Base-by-base conservation (phyloP, 2,113 vertebrate genomes). In the Chloebia gouldiae region DNA sequence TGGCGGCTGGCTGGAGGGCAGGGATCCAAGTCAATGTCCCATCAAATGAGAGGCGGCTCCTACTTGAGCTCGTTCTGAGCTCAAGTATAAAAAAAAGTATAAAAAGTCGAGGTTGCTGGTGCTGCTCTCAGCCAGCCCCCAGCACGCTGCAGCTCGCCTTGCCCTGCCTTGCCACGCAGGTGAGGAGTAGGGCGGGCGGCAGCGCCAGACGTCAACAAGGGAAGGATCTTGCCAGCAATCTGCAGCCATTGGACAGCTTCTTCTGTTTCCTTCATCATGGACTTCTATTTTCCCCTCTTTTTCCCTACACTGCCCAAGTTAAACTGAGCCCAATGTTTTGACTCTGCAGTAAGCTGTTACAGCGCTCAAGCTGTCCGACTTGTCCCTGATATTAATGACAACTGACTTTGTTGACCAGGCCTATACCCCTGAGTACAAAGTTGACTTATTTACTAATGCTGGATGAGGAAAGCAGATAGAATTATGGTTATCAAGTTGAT, bases 101-200 rank as follows among this genome's bases (percentile, higher is more conserved):
- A n/a, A n/a, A n/a, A n/a, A 92, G 28, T 11, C 0, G 0, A 22
- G 76, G 22, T 10, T 7, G 8, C 0, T 19, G 27, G 10, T 9
- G 60, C 31, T 69, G 61, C 40, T 15, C 6, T 30, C 49, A 65
- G 57, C 15, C 63, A 82, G 37, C 10, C 10, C n/a, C 4, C 1
- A 0, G 8, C 40, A 37, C 0, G 15, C 15, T 49, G 57, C 44
- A 44, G 40, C 92, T 54, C 66, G 79, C 11, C 21, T 40, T 2
- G 1, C 35, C 45, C 4, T 70, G 79, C 11, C 21, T 40, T 2
- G 1, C 35, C 45, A 4, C 2, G 10, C 28, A 63, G 50, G 20
- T 76, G 59, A 94, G 49, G 20, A 76, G 13, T 0, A 3, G 9
- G 9, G 4, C 39, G 72, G 72, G n/a, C 0, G 3, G 49, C 49